Evolutionary conservation across 1,140 invertebrate species (phyloP), one percentile per base, ranked within the genome.

Genomic region (Aleiodes sp.): DNA sequence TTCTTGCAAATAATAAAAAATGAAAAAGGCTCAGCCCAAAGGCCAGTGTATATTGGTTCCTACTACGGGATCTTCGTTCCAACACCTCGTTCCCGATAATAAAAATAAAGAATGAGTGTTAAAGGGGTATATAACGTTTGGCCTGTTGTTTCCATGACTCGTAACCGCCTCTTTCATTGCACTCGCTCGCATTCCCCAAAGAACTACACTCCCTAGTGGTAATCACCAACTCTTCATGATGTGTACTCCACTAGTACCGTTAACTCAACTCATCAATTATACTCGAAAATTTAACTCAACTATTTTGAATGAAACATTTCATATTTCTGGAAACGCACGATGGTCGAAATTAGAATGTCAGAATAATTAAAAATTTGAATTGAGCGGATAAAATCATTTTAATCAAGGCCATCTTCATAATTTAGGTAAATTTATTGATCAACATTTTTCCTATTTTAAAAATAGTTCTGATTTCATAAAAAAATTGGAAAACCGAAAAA

Each of bases 101-200:
- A 59, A 59, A 59, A 59, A 59, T 28, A 14, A 59, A 59, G 12
- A 29, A 59, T 29, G 52, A 28, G 28, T 59, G 28, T 59, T 29
- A 59, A n/a, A 52, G 46, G 19, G 46, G 46, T 52, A 52, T 59
- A 59, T 59, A 31, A 29, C 56, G 56, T 59, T 59, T 31, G 24
- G 28, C 2, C 28, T 59, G 24, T 59, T 41, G 56, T 57, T 28
- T 37, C 26, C 33, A 37, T 35, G 33, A 39, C 43, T 65, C 43
- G 43, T 65, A 65, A 65, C 63, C 56, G 35, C 37, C 56, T 59
- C 56, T 67, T 67, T 67, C 65, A 67, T 67, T 67, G 56, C 56
- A 56, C 64, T 65, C 19, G 2, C 19, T 52, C 21, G 46, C 21
- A 52, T 52, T 52, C 46, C 46, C 46, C 46, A 52, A 52, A 52